Conservation (phyloP, 2,797 vertebrate species). For the Eulemur mongoz region DNA sequence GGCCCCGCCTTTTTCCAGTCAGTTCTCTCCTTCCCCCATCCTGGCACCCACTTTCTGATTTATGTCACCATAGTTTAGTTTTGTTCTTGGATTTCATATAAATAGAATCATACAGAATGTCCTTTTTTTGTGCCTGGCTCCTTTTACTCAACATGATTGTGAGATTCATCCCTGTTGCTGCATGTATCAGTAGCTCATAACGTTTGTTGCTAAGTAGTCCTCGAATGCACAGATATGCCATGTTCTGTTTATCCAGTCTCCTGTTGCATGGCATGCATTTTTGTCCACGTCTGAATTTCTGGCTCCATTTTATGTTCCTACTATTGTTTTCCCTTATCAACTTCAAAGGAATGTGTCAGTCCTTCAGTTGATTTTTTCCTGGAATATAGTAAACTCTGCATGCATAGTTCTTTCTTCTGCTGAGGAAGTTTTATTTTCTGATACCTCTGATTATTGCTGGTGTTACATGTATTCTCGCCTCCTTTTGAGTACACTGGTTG, state of each 20-base stretch:
- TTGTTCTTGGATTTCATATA: background rate
- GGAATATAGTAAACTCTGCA: background rate
- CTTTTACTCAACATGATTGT: background rate
- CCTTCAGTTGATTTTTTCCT: background rate
- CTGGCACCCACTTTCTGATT: background rate
- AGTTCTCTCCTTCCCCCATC: background rate
- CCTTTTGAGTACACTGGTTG: background rate
- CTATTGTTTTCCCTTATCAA: background rate
- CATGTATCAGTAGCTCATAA: background rate
- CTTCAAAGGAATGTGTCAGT: background rate
- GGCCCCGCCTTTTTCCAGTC: no score
- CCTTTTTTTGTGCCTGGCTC: background rate
- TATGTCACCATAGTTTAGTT: background rate
- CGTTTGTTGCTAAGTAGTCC: background rate
- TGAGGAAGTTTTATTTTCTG: background rate
- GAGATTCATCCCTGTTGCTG: background rate
- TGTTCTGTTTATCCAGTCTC: background rate
- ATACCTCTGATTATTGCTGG: background rate
- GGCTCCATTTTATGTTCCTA: background rate
- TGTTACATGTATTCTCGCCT: background rate
- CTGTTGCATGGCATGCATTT: background rate
- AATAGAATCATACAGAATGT: background rate
- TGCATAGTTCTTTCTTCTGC: background rate
- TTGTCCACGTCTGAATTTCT: background rate
- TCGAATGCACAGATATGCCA: no score